A percentile compares a stretch with the other conserved stretches of the same genome.
Evolutionary conservation across 2,888 invertebrate species (phyloP).

Genomic region (Drosophila hamatofila): DNA sequence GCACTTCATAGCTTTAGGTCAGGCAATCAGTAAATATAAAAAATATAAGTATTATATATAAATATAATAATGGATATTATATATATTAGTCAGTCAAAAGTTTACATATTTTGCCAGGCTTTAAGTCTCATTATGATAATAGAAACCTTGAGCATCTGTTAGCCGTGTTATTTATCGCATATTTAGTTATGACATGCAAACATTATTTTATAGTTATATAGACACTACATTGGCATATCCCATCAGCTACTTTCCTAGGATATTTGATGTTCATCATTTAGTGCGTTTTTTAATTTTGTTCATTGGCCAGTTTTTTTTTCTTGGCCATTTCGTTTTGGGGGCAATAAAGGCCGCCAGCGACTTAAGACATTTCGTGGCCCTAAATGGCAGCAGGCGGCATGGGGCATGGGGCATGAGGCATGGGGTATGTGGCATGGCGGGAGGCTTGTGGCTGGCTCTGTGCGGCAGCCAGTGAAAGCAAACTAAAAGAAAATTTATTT

Average conservation of each 20-base stretch:
- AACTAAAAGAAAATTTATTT: conserved; percentile 78
- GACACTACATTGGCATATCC: not conserved
- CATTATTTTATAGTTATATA: too few relatives aligned
- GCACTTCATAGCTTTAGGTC: not conserved
- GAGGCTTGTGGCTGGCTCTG: conserved; percentile 3
- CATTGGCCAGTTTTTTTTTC: conserved; percentile 7
- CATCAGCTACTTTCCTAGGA: not conserved
- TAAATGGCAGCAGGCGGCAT: conserved; percentile 31
- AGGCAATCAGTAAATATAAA: too few relatives aligned
- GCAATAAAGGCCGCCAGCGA: conserved; percentile 70
- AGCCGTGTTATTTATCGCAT: too few relatives aligned
- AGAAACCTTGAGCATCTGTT: not conserved
- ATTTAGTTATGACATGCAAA: too few relatives aligned
- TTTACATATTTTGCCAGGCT: too few relatives aligned
- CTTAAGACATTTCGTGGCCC: conserved; percentile 71
- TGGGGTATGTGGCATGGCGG: too few relatives aligned
- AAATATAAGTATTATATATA: too few relatives aligned
- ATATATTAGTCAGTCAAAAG: too few relatives aligned
- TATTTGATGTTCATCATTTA: not conserved
- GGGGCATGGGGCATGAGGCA: conserved; percentile 1
- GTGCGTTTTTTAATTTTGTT: not conserved
- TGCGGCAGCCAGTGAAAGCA: conserved; percentile 39
- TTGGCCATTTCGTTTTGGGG: conserved; percentile 29
- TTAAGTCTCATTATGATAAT: too few relatives aligned
- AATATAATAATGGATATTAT: too few relatives aligned